Evolutionary conservation across 2,888 invertebrate genomes (phyloP).

Genomic region (Caenorhabditis panamensis): DNA sequence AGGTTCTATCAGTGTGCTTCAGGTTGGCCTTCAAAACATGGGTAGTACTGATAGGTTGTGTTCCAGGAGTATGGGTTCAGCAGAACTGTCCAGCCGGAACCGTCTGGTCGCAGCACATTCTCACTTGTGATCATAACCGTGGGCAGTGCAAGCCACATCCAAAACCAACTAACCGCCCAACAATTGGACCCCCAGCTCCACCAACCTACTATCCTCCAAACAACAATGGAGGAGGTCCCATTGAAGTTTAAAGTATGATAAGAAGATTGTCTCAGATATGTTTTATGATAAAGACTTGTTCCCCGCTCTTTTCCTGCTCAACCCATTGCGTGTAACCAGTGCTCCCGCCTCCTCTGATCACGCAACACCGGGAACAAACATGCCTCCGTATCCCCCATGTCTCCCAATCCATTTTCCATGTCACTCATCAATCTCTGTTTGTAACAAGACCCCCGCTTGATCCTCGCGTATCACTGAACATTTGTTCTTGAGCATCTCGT

Average conservation of each 20-base stretch:
- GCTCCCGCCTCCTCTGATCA: too few species aligned
- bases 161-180: not conserved
- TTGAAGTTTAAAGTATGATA: not conserved
- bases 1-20: constrained; percentile 48
- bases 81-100: constrained; percentile 22
- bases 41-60: too few species aligned
- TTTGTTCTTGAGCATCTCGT: constrained; percentile 23
- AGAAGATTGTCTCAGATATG: too few species aligned
- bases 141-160: constrained; percentile 26
- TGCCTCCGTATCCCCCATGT: not conserved
- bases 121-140: constrained; percentile 40
- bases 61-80: constrained; percentile 35
- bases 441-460: constrained; percentile 14
- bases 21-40: constrained; percentile 15
- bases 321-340: too few species aligned
- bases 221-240: not conserved
- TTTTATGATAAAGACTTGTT: too few species aligned
- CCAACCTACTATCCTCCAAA: not conserved
- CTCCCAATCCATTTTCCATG: constrained; percentile 15
- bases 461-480: constrained; percentile 23
- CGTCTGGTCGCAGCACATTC: constrained; percentile 28
- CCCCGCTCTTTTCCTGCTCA: too few species aligned
- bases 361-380: constrained; percentile 27
- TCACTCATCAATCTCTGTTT: constrained; percentile 43
- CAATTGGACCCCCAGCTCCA: not conserved